Percentiles rank a stretch among this genome's conserved stretches.
phyloP scores from a whole-genome alignment of 2,888 invertebrate species.

The Plebejus argus region DNA sequence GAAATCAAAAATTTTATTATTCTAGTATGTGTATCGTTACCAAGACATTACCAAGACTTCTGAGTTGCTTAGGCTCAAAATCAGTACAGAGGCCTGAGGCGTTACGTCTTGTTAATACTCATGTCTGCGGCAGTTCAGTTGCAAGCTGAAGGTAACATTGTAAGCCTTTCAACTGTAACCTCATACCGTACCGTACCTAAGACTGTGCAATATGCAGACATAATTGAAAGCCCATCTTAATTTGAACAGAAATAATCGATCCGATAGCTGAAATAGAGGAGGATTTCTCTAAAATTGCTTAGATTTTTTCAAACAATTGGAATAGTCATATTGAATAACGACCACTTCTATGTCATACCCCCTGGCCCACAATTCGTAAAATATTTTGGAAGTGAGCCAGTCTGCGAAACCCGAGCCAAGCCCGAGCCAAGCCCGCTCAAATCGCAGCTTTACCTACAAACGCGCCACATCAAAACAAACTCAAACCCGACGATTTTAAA shows the following conservation, averaged over 20 bases:
- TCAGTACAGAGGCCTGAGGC: neutral
- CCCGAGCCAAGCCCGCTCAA: constrained; percentile 37
- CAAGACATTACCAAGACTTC: no score
- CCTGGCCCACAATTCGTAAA: constrained; percentile 39
- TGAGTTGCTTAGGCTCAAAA: no score
- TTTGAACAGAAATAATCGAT: neutral
- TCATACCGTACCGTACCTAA: neutral
- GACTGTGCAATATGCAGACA: neutral
- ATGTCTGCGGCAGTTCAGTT: neutral
- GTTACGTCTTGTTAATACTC: neutral
- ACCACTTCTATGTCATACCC: constrained; percentile 36
- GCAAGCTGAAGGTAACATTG: neutral
- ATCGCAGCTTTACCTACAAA: constrained; percentile 33
- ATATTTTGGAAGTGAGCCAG: constrained; percentile 39
- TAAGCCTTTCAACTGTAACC: neutral
- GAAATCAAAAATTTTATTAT: no score
- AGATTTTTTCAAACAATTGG: constrained; percentile 30
- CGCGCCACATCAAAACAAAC: constrained; percentile 1
- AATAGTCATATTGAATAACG: constrained; percentile 37
- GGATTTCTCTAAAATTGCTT: constrained; percentile 7
- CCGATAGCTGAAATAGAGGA: neutral
- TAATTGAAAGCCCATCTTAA: neutral
- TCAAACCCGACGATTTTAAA: neutral
- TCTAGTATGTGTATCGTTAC: no score
- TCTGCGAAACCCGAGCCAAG: constrained; percentile 38